A percentile compares a stretch with the other conserved stretches of the same genome.
Evolutionary conservation across 1,140 invertebrate genomes (phyloP).

Genomic region (Lucilia cuprina): DNA sequence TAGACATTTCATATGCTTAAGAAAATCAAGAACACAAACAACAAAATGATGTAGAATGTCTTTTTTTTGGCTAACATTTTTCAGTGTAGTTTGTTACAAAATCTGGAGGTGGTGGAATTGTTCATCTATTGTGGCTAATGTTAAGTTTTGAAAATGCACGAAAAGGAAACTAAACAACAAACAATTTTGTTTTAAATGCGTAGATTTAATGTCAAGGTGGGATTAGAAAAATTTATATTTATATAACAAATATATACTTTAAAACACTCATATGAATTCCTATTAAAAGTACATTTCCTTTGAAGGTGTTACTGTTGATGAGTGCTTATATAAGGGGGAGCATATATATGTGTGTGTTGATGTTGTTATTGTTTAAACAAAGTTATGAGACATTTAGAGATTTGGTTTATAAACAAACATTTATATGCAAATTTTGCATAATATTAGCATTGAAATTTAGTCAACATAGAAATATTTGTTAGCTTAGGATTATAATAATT

Average conservation of each 20-base stretch:
- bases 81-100: background rate
- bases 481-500: constrained; percentile 31
- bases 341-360: background rate
- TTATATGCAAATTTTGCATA: constrained; percentile 1
- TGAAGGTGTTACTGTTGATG: background rate
- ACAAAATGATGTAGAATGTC: background rate
- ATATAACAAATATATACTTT: background rate
- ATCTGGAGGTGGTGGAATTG: background rate
- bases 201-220: constrained; percentile 41
- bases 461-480: background rate
- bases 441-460: background rate
- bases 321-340: background rate
- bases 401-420: background rate
- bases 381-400: background rate
- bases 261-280: background rate
- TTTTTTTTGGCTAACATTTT: background rate
- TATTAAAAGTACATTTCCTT: background rate
- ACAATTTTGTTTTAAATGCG: constrained; percentile 38
- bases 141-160: background rate
- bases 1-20: background rate
- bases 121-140: background rate
- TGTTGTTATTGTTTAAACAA: background rate
- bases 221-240: constrained; percentile 36
- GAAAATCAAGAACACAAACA: background rate
- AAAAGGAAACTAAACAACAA: background rate